Percentiles rank a stretch among this genome's conserved stretches.
Conservation (phyloP, 1,140 invertebrate genomes). For the Pinna nobilis region DNA sequence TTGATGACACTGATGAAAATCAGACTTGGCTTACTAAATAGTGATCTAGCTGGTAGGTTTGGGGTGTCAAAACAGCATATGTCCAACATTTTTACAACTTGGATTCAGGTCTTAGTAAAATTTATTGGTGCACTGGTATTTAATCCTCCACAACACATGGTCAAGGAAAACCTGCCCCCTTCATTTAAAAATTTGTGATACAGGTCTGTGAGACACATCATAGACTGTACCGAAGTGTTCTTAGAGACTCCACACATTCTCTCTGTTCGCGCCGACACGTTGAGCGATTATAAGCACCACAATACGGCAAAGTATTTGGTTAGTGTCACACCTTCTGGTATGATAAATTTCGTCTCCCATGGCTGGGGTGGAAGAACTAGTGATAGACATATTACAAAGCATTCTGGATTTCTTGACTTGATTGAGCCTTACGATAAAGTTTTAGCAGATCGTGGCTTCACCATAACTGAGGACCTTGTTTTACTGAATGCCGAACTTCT, state of each 20-base stretch:
- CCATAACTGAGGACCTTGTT: slow-evolving; percentile 23
- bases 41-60: slow-evolving; percentile 31
- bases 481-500: slow-evolving; percentile 2
- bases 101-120: slow-evolving; percentile 2
- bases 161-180: slow-evolving; percentile 19
- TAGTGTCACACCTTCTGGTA: slow-evolving; percentile 70
- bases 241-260: slow-evolving; percentile 17
- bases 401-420: slow-evolving; percentile 70
- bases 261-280: not conserved
- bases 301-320: slow-evolving; percentile 52
- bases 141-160: slow-evolving; percentile 18
- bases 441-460: slow-evolving; percentile 74
- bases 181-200: slow-evolving; percentile 11
- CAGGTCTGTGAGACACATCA: slow-evolving; percentile 21
- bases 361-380: slow-evolving; percentile 68
- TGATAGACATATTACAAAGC: slow-evolving; percentile 69
- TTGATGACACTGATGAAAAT: slow-evolving; percentile 25
- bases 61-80: slow-evolving; percentile 8
- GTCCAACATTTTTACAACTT: slow-evolving; percentile 21
- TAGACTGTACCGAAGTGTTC: slow-evolving; percentile 21
- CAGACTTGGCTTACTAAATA: slow-evolving; percentile 22
- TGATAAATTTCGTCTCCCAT: slow-evolving; percentile 72
- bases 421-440: slow-evolving; percentile 72
- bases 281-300: slow-evolving; percentile 28
- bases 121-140: slow-evolving; percentile 13